A percentile compares a stretch with the other conserved stretches of the same genome.
phyloP scores from a whole-genome alignment of 2,797 vertebrate genomes.

The Apodemus agrarius region DNA sequence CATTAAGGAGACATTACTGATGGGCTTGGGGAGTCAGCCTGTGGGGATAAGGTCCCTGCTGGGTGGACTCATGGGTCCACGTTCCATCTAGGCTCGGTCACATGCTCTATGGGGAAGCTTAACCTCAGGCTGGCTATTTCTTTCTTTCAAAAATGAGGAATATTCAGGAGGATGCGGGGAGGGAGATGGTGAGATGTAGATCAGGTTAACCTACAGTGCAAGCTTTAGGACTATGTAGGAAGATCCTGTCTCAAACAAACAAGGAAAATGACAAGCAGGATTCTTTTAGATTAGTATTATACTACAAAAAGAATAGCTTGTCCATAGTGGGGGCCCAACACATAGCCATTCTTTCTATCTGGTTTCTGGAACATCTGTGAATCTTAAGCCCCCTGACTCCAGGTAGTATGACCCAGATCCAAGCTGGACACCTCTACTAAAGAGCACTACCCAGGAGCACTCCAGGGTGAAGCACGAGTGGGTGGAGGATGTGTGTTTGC shows the following conservation, averaged over 20 bases:
- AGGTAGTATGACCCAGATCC: background rate
- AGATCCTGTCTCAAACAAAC: background rate
- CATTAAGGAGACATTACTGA: background rate
- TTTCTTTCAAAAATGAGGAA: background rate
- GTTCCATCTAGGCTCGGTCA: background rate
- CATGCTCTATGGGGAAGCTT: too few relatives aligned
- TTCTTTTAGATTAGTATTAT: background rate
- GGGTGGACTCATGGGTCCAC: background rate
- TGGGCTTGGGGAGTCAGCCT: background rate
- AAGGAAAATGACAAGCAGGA: background rate
- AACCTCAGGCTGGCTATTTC: background rate
- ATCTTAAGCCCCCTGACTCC: background rate
- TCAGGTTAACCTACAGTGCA: background rate
- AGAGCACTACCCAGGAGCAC: background rate
- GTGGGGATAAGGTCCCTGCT: background rate
- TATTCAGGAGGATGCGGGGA: background rate
- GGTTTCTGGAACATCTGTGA: background rate
- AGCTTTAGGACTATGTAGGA: background rate
- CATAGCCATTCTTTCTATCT: background rate
- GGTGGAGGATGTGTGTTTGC: background rate
- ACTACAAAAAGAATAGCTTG: background rate
- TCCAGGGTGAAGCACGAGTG: background rate
- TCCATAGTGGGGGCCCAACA: too few relatives aligned
- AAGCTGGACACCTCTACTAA: background rate
- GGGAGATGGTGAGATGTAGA: background rate